Conservation (phyloP, 2,888 invertebrate genomes). For the Amphiduros pacificus region DNA sequence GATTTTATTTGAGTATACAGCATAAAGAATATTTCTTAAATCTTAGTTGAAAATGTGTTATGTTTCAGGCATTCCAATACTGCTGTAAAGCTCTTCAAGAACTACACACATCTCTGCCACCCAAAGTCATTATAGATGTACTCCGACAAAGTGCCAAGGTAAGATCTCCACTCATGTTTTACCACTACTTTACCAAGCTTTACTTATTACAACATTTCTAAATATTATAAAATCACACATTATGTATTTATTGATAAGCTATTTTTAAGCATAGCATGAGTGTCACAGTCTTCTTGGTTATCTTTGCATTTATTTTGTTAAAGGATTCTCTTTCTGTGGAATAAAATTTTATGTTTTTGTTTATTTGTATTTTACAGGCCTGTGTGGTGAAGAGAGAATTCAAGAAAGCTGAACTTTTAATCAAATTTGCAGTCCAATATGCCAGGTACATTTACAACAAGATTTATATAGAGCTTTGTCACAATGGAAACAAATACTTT, state of each 20-base stretch:
- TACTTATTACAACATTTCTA: too few species aligned
- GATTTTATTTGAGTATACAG: too few species aligned
- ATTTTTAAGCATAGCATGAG: too few species aligned
- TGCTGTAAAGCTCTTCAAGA: slow-evolving; percentile 71
- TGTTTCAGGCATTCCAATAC: slow-evolving; percentile 71
- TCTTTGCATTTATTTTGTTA: too few species aligned
- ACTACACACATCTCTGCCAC: slow-evolving; percentile 39
- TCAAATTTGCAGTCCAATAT: slow-evolving; percentile 77
- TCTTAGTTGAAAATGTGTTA: slow-evolving; percentile 10
- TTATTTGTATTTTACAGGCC: slow-evolving; percentile 62
- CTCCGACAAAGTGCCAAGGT: slow-evolving; percentile 80
- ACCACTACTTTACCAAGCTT: too few species aligned
- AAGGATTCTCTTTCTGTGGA: too few species aligned
- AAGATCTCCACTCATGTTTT: too few species aligned
- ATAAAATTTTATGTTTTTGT: too few species aligned
- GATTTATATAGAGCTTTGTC: background rate
- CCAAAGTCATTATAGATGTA: slow-evolving; percentile 71
- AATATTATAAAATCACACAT: too few species aligned
- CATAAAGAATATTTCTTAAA: too few species aligned
- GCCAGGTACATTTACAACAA: slow-evolving; percentile 60
- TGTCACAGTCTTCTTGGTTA: too few species aligned
- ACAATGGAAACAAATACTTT: background rate
- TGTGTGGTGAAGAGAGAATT: slow-evolving; percentile 88
- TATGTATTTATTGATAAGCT: too few species aligned
- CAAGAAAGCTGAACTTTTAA: slow-evolving; percentile 77